Conservation (phyloP, 2,113 vertebrate species). For the Cyrtonyx montezumae region DNA sequence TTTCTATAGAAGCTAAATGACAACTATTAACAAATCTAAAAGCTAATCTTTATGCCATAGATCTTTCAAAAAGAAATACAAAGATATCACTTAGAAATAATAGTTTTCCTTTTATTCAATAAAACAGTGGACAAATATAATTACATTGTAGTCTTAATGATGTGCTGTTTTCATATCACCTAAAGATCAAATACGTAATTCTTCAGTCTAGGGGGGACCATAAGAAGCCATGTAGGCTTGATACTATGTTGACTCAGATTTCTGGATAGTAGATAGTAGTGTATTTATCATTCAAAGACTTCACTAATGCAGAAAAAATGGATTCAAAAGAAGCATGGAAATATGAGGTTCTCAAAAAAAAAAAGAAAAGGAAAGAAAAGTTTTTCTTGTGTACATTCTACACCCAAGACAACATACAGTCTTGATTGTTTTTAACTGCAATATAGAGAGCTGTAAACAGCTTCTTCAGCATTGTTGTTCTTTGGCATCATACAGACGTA, state of each 20-base stretch:
- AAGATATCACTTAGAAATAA: neutral
- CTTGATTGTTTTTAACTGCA: neutral
- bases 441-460: neutral
- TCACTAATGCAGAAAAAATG: neutral
- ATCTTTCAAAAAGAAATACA: neutral
- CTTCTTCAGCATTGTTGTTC: fast-evolving
- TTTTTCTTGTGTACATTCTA: neutral
- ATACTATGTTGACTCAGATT: neutral
- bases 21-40: neutral
- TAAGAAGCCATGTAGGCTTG: neutral
- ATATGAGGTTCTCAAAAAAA: neutral
- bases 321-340: fast-evolving
- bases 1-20: neutral
- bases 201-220: neutral
- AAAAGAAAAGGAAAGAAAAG: fast-evolving
- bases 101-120: neutral
- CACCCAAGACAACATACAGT: neutral
- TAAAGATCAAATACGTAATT: fast-evolving
- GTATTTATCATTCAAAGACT: neutral
- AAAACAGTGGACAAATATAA: neutral
- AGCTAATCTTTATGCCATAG: neutral
- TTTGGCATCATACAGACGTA: neutral
- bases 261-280: neutral
- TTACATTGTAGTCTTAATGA: neutral
- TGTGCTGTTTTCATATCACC: neutral